These are phyloP conservation scores for Bufotes viridis DNA, from an alignment of 2,797 vertebrate species.

Conservation along the genomic window DNA sequence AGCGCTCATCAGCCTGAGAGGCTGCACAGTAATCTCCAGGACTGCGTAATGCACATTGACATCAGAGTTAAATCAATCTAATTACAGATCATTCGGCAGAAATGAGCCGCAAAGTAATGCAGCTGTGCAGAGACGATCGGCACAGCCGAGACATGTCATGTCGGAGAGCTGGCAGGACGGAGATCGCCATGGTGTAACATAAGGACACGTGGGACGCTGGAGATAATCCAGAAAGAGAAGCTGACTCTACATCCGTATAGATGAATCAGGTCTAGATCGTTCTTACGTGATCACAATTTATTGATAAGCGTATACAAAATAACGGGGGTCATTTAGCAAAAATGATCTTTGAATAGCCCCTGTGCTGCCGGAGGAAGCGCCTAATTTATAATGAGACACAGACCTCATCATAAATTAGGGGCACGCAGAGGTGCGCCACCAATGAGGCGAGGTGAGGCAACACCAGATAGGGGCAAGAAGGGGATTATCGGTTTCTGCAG, in stretches of 20 bases:
- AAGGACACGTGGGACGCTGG: not conserved
- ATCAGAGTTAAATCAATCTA: conserved; percentile 24
- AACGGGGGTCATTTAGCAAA: too few relatives aligned
- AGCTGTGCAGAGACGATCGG: not conserved
- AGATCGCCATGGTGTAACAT: not conserved
- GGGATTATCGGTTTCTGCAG: too few relatives aligned
- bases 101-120: conserved; percentile 18
- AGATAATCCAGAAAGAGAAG: not conserved
- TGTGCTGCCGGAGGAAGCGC: too few relatives aligned
- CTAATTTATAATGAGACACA: too few relatives aligned
- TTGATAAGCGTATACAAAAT: too few relatives aligned
- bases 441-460: too few relatives aligned
- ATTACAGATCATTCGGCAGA: conserved; percentile 22
- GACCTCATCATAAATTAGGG: too few relatives aligned
- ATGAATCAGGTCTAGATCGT: not conserved
- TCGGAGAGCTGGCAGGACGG: not conserved
- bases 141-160: conserved; percentile 19
- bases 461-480: too few relatives aligned
- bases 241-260: not conserved
- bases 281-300: not conserved
- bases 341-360: too few relatives aligned
- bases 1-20: not conserved
- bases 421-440: too few relatives aligned
- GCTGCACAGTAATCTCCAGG: not conserved
- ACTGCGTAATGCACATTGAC: not conserved